Conservation (phyloP, 2,888 invertebrate genomes). For the Horisme vitalbata region DNA sequence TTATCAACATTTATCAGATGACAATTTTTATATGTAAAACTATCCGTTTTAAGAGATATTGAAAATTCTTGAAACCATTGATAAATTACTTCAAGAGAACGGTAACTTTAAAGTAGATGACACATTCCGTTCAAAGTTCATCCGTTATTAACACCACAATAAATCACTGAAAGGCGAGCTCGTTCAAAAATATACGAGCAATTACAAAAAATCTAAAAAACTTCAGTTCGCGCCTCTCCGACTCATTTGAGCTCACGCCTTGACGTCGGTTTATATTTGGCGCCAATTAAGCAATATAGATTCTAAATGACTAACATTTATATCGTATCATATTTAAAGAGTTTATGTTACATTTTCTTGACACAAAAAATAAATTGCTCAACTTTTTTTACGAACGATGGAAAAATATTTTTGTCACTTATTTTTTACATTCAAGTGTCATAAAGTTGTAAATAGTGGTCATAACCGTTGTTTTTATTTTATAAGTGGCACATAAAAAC, state of each 20-base stretch:
- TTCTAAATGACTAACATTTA: constrained; percentile 26
- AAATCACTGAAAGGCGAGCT: constrained; percentile 56
- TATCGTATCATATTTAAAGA: constrained; percentile 18
- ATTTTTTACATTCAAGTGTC: no score
- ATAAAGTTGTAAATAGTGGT: not conserved
- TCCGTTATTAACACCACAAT: constrained; percentile 36
- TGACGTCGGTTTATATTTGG: constrained; percentile 57
- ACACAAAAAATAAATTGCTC: no score
- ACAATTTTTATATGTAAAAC: no score
- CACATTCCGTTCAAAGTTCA: constrained; percentile 29
- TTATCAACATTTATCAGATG: no score
- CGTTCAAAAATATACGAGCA: constrained; percentile 43
- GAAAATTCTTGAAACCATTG: not conserved
- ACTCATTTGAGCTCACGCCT: constrained; percentile 63
- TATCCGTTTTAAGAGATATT: no score
- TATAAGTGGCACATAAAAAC: constrained; percentile 7
- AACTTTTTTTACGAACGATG: no score
- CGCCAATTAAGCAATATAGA: constrained; percentile 57
- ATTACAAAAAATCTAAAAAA: constrained; percentile 50
- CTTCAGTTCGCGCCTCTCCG: constrained; percentile 64
- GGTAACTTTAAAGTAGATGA: constrained; percentile 23
- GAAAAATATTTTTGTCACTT: no score
- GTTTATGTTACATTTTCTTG: no score
- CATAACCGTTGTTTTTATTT: constrained; percentile 6
- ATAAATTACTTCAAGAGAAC: not conserved